Evolutionary conservation across 2,797 vertebrate species (phyloP), one percentile per base, ranked within the genome.

Genomic region (Parauchenoglanis punctatus): DNA sequence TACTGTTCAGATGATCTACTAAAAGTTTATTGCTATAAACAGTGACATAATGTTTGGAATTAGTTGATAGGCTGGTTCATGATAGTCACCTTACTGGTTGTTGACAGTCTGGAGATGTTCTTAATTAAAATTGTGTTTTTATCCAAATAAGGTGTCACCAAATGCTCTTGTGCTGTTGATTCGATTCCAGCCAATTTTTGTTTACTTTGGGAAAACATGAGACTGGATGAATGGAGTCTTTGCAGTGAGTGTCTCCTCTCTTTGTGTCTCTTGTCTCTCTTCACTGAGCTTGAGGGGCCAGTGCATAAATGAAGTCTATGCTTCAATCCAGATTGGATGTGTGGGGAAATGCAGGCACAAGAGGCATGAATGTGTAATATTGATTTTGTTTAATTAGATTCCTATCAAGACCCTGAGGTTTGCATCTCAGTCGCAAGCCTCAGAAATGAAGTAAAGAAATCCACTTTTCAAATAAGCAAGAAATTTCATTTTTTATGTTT

Each of bases 341-440:
- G 83, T 67, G 31, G 81, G 78, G 68, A 73, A 65, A 85, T 56
- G 81, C 73, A 85, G 58, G 81, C 87, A 76, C 40, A 86, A 87
- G 89, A 90, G 81, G 73, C 49, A 86, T 80, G 87, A 63, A 84
- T 20, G 85, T 87, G 86, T 87, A 94, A 95, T 95, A 95, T 95
- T 94, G 94, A 96, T 95, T 93, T 93, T 91, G 85, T 92, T 94
- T 96, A 95, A 95, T 95, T 95, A 95, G 93, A 95, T 95, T 94
- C 92, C 93, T 93, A 90, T 94, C 93, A 89, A 92, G 89, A 93
- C 93, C 89, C 84, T 4, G 83, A 91, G 92, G 92, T 90, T 91
- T 87, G 63, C 80, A 86, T 90, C 85, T 82, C 73, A 87, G 89
- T 88, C 76, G 63, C 87, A 87, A 77, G 87, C 87, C 75, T 85